Percentiles rank a stretch among this genome's conserved stretches.
These are phyloP conservation scores for Cladopsammia gracilis DNA, from an alignment of 64 coral and sea anemone genomes.

Conservation along the genomic window DNA sequence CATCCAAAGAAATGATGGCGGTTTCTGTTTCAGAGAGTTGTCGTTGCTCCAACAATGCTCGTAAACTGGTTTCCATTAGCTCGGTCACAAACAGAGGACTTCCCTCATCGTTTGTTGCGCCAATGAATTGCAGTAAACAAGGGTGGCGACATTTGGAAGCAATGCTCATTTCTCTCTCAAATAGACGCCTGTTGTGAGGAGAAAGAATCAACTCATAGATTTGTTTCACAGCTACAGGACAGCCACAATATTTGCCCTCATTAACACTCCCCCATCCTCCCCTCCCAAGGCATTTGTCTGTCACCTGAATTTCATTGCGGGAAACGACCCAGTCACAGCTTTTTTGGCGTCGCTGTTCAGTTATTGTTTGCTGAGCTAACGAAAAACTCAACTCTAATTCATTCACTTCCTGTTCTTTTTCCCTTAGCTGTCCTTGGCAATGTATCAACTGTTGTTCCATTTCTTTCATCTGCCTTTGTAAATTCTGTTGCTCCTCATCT, in stretches of 20 bases:
- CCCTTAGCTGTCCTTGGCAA: not conserved
- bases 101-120: conserved; percentile 1
- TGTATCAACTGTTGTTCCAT: not conserved
- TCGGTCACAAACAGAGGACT: conserved; percentile 47
- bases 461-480: too few relatives aligned
- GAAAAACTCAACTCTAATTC: conserved; percentile 12
- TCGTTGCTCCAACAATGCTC: conserved; percentile 9
- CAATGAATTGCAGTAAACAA: conserved; percentile 59
- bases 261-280: conserved; percentile 36
- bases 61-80: conserved; percentile 17
- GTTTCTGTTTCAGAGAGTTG: not conserved
- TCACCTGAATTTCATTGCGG: conserved; percentile 40
- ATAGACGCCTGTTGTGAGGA: not conserved
- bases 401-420: not conserved
- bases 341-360: not conserved
- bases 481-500: too few relatives aligned
- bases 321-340: not conserved
- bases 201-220: conserved; percentile 46
- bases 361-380: conserved; percentile 5
- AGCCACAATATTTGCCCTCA: conserved; percentile 27
- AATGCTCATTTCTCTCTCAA: conserved; percentile 71
- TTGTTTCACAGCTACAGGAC: conserved; percentile 57
- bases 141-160: conserved; percentile 65
- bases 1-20: not conserved
- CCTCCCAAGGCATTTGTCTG: not conserved